Evolutionary conservation across 2,888 invertebrate genomes (phyloP), one percentile per base, ranked within the genome.

Genomic region (Augochlorella aurata): DNA sequence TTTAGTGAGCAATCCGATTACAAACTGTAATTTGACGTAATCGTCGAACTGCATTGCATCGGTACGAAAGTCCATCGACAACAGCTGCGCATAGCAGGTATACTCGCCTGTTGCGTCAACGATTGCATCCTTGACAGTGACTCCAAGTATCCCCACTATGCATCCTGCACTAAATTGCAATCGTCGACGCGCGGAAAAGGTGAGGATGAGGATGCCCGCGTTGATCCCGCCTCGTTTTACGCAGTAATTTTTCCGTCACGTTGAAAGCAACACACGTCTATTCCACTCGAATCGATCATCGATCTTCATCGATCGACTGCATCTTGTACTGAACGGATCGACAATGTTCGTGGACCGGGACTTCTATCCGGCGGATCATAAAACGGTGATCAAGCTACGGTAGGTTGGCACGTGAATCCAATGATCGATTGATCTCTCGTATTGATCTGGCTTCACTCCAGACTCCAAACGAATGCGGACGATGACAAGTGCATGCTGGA

Each of bases 361-460:
- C 68, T 84, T 93, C 5, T 92, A 92, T 84, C 93, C 93, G 9
- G 91, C 92, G 16, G 85, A 84, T 72, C 92, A 93, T 81, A 93
- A 92, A 87, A 93, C 93, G 0, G 90, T 91, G 29, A 88, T 93
- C 74, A 89, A 90, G 61, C 89, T 89, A 83, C 90, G 93, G 93
- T 93, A 92, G 68, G 92, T 90, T 49, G 16, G 4, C 2, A 18
- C 21, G 61, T 49, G 24, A 49, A 14, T 16, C 16, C 8, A 58
- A 65, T 16, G 38, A 63, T 77, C 10, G n/a, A 24, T 16, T 21
- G 8, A 21, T 38, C 21, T 24, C 18, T 8, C 18, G 58, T n/a
- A 52, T 69, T 58, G 58, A 24, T 71, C n/a, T 52, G 80, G 80
- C 72, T 52, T 47, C 16, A 24, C 9, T 74, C 70, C 74, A 50